phyloP scores from a whole-genome alignment of 2,113 vertebrate species.

The Campylomormyrus numenius region DNA sequence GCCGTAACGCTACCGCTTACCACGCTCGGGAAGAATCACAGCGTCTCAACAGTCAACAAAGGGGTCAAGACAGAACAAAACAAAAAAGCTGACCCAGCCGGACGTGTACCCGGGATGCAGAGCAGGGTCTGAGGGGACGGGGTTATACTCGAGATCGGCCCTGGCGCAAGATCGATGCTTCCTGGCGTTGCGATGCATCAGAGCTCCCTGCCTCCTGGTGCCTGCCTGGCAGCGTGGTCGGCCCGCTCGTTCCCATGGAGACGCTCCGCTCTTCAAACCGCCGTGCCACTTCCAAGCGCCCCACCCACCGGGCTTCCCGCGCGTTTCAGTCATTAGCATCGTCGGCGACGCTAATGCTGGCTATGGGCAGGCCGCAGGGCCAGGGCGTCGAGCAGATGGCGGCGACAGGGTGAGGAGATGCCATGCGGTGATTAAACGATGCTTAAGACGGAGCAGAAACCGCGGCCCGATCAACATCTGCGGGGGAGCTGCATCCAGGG shows the following conservation, averaged over 20 bases:
- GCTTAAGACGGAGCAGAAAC: not conserved
- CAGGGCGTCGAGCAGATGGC: not conserved
- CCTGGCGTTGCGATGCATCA: not conserved
- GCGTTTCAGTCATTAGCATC: not conserved
- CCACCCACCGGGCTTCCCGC: not conserved
- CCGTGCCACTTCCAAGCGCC: not conserved
- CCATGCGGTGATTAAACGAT: not conserved
- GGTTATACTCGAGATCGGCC: not conserved
- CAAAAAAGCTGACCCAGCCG: not conserved
- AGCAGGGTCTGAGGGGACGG: not conserved
- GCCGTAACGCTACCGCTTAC: not conserved
- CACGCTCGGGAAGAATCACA: not conserved
- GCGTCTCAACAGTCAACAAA: not conserved
- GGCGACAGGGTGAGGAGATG: not conserved
- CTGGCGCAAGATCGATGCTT: not conserved
- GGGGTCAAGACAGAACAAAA: not conserved
- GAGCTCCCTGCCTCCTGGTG: not conserved
- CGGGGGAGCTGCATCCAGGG: not conserved
- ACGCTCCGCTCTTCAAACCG: not conserved
- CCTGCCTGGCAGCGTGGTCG: not conserved
- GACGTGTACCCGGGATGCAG: not conserved
- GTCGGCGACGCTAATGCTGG: not conserved
- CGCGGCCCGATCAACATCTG: not conserved
- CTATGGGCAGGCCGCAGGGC: not conserved
- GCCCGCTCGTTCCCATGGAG: not conserved